Conservation (phyloP, 2,113 vertebrate genomes). For the Microcebus murinus region DNA sequence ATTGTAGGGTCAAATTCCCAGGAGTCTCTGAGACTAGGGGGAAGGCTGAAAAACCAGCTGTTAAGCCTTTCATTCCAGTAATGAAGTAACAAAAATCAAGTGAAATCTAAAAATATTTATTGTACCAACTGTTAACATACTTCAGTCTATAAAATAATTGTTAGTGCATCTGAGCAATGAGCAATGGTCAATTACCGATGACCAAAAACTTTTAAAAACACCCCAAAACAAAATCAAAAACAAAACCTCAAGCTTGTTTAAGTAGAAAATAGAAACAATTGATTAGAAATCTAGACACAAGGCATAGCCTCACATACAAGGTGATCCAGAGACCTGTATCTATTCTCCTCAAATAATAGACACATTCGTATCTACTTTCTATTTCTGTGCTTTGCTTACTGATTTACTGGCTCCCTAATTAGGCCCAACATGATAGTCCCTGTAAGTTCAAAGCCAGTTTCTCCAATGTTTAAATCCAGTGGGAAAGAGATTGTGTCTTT, state of each 20-base stretch:
- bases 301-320: not conserved
- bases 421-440: not conserved
- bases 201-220: not conserved
- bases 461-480: not conserved
- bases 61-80: not conserved
- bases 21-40: not conserved
- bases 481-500: not conserved
- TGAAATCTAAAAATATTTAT: not conserved
- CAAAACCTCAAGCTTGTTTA: not conserved
- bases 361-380: not conserved
- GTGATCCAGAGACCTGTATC: not conserved
- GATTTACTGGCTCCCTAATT: not conserved
- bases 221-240: not conserved
- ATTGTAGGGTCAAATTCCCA: not conserved
- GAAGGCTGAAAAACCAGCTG: not conserved
- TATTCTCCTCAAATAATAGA: not conserved
- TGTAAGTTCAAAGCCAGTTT: not conserved
- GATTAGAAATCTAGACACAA: not conserved
- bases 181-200: not conserved
- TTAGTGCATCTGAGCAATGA: not conserved
- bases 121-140: not conserved
- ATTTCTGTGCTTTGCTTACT: not conserved
- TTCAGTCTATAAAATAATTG: not conserved
- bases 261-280: not conserved
- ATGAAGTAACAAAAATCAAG: not conserved